These are phyloP conservation scores for Rhabdomys pumilio DNA, from an alignment of 2,797 vertebrate genomes.

Conservation along the genomic window DNA sequence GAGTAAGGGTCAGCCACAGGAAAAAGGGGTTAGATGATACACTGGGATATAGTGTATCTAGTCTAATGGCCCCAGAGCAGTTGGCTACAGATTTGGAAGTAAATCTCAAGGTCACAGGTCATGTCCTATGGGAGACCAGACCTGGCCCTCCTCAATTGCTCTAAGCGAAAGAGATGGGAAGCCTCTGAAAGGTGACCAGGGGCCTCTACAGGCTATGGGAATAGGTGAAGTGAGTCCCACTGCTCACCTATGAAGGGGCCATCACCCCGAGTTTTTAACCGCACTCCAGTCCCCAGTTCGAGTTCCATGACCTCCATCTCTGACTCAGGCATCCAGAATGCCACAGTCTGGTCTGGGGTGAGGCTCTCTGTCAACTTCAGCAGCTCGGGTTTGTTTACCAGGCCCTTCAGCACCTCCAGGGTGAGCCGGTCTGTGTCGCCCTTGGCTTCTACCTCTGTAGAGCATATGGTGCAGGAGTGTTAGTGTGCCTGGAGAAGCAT, in stretches of 20 bases:
- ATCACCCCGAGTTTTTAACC: slow-evolving; percentile 93
- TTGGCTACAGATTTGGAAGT: neutral
- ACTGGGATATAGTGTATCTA: neutral
- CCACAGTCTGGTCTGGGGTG: slow-evolving; percentile 89
- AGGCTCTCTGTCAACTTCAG: slow-evolving; percentile 89
- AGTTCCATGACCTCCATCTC: slow-evolving; percentile 93
- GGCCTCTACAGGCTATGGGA: neutral
- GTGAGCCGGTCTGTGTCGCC: slow-evolving; percentile 91
- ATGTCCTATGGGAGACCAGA: neutral
- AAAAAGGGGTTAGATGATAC: neutral
- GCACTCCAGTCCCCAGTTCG: slow-evolving; percentile 90
- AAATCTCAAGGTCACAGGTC: neutral
- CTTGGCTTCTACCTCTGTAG: slow-evolving; percentile 93
- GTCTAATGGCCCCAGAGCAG: neutral
- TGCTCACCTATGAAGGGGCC: slow-evolving; percentile 94
- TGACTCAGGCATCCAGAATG: slow-evolving; percentile 93
- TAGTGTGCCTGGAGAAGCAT: neutral
- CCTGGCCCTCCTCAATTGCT: neutral
- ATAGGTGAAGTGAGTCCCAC: neutral
- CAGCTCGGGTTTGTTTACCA: slow-evolving; percentile 91
- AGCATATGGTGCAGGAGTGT: neutral
- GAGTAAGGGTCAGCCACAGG: neutral
- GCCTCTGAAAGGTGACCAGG: neutral
- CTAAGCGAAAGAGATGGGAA: neutral
- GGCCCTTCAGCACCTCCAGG: slow-evolving; percentile 88